Evolutionary conservation across 2,113 vertebrate species (phyloP).

Genomic region (Ovis aries): ARS-UI_Ramb_v3.0 NC_056065.1:11241501-11242000

Average conservation of each 20-base stretch:
- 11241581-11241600: not conserved
- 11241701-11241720: not conserved
- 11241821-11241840: not conserved
- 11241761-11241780: not conserved
- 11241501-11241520: not conserved
- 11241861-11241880: constrained; percentile 88
- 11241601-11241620: not conserved
- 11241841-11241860: not conserved
- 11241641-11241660: not conserved
- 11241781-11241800: not conserved
- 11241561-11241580: not conserved
- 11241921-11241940: constrained; percentile 99
- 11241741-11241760: not conserved
- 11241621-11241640: not conserved
- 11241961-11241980: constrained; percentile 97
- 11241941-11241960: constrained; percentile 98
- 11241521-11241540: not conserved
- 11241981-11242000: not conserved
- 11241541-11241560: not conserved
- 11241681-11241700: not conserved
- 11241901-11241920: constrained; percentile 96
- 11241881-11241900: constrained; percentile 99
- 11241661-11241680: not conserved
- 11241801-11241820: not conserved
- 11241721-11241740: not conserved